phyloP scores from a whole-genome alignment of 2,797 vertebrate genomes.

The Cynodonichthys magdalenae region DNA sequence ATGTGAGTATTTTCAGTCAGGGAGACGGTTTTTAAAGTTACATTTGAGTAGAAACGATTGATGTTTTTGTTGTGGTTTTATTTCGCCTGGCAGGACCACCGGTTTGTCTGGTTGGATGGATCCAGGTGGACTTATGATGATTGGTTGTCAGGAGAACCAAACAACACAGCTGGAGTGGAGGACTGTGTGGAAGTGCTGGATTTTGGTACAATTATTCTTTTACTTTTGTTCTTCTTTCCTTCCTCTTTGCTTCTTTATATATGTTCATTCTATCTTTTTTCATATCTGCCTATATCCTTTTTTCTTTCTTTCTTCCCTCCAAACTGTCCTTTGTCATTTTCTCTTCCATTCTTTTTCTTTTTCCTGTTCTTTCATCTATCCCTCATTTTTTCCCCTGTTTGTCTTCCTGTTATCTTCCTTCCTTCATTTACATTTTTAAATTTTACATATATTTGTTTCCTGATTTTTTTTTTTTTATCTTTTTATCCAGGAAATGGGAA shows the following conservation, averaged over 20 bases:
- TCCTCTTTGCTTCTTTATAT: too few relatives aligned
- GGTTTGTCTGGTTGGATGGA: slow-evolving; percentile 74
- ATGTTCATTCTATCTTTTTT: too few relatives aligned
- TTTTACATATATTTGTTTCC: background rate
- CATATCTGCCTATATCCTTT: background rate
- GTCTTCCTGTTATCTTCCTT: too few relatives aligned
- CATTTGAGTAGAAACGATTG: too few relatives aligned
- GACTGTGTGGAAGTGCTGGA: slow-evolving; percentile 63
- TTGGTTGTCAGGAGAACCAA: slow-evolving; percentile 66
- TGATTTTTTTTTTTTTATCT: slow-evolving; percentile 20
- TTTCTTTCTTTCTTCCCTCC: background rate
- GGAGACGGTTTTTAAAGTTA: too few relatives aligned
- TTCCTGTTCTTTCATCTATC: too few relatives aligned
- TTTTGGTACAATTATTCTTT: background rate
- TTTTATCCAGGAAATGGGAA: slow-evolving; percentile 59
- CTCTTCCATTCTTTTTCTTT: too few relatives aligned
- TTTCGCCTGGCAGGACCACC: slow-evolving; percentile 49
- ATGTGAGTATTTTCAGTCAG: slow-evolving; percentile 49
- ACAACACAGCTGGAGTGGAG: slow-evolving; percentile 36
- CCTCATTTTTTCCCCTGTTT: too few relatives aligned
- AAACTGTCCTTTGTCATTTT: background rate
- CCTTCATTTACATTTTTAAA: background rate
- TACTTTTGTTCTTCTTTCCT: background rate
- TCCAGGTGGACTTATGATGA: slow-evolving; percentile 59
- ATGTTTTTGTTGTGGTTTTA: background rate